Evolutionary conservation across 2,888 invertebrate species (phyloP), one percentile per base, ranked within the genome.

Genomic region (Plebejus argus): DNA sequence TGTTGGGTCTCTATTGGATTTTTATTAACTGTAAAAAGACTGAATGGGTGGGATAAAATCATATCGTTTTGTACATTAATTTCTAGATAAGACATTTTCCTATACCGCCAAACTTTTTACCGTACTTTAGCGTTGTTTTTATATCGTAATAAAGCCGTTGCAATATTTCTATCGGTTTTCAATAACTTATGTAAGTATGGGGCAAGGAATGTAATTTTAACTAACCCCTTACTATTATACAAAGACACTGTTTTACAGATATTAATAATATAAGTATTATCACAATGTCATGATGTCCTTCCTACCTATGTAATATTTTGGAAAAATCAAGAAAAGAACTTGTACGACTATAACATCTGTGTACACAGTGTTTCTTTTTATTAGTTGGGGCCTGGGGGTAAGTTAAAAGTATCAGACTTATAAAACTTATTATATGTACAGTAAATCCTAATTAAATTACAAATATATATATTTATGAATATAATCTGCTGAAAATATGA

Each of bases 1-100:
- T 89, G 90, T 90, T 89, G 91, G 88, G 87, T 89, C 88, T 89
- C 91, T 91, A 89, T 90, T 90, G 90, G 90, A 91, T 91, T 89
- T 91, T 89, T 90, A 90, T 88, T 91, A 91, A 91, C 89, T 90
- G n/a, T n/a, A 89, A 88, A 90, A 94, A 94, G 93, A 94, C 93
- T 94, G 93, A 94, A 90, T 86, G 92, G 92, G 90, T 87, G 90
- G 90, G 91, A 90, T 89, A 88, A 91, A 91, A 90, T 92, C 93
- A 93, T 93, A 93, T 94, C 92, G 91, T 93, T 94, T 92, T 93
- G 90, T 93, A 92, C 89, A 90, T 91, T 91, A 90, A 88, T 86
- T 87, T 80, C 85, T 90, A 89, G 83, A 86, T 91, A 91, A 89
- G 91, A 89, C 89, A 90, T 90, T 66, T 89, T 85, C 88, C 76